Base-by-base conservation (phyloP, 1,140 invertebrate genomes). In the Platyscapa corneri region DNA sequence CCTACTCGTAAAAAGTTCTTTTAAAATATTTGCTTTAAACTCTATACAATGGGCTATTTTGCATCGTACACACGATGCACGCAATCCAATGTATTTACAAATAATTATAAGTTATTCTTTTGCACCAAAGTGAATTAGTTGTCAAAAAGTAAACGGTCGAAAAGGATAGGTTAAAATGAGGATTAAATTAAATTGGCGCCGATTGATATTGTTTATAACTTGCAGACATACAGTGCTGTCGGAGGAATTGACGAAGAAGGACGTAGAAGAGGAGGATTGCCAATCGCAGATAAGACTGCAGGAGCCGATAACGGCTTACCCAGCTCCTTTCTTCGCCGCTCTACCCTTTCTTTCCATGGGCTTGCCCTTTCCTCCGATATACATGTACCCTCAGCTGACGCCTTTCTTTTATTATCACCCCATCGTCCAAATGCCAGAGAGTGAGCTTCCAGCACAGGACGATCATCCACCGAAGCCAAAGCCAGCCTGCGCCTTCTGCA, bases 341-440 rank as follows among this genome's bases (percentile, higher is more conserved):
- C 77, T 93, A 80, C 93, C 92, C 12, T 93, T 93, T 53, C 84
- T 93, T 0, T 93, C 93, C 0, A 93, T 93, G 93, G 93, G 93
- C 23, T 83, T 93, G 64, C 93, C 92, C 49, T 93, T 93, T 85
- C 93, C 93, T 10, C 92, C 93, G 7, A 91, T 93, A 90, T 92
- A 92, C 32, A 90, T 93, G 86, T 93, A 92, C 83, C 92, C 93
- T 23, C 92, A 92, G 39, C 82, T 93, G 16, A 91, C 92, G 0
- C 91, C 92, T 18, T 88, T 93, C 34, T 88, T 93, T 77, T 93
- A 92, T 84, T 91, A 91, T 87, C 80, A 82, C n/a, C 92, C 92
- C 5, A 90, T 93, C 72, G 87, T 93, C 39, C 92, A 92, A 87
- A 82, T 91, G 75, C 88, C 91, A 23, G 70, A 87, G 27, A 88